A percentile compares a stretch with the other conserved stretches of the same genome.
These are phyloP conservation scores for Catharus fuscescens DNA, from an alignment of 2,113 vertebrate genomes.

Conservation along the genomic window DNA sequence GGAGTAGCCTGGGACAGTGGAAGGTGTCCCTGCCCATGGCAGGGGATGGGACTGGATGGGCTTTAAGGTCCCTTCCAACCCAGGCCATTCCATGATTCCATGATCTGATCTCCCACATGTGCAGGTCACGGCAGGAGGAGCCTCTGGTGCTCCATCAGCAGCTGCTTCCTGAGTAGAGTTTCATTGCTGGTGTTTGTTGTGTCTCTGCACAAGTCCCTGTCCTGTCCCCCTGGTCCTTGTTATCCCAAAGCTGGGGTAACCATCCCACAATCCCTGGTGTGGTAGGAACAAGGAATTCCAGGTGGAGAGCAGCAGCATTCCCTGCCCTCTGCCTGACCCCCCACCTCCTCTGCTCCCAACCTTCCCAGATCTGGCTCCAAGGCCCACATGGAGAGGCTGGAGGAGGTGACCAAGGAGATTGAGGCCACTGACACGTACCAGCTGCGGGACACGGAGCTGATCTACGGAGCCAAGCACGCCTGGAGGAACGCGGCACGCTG, in stretches of 20 bases:
- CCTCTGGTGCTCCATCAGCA: rapidly evolving
- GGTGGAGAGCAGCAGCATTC: neutral
- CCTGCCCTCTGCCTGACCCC: neutral
- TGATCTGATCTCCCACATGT: neutral
- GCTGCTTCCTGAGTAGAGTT: neutral
- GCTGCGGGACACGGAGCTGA: conserved; percentile 93
- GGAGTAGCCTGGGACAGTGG: neutral
- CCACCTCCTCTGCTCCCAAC: neutral
- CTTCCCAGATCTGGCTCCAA: conserved; percentile 87
- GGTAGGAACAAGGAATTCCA: rapidly evolving
- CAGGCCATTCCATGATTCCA: neutral
- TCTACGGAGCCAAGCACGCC: conserved; percentile 95
- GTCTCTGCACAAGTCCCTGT: neutral
- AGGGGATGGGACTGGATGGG: rapidly evolving
- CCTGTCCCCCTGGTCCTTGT: neutral
- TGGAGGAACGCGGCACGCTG: conserved; percentile 96
- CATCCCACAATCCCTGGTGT: rapidly evolving
- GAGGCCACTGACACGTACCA: conserved; percentile 89
- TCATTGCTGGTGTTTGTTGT: neutral
- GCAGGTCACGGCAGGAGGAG: neutral
- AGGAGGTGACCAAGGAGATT: conserved; percentile 93
- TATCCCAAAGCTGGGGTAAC: neutral
- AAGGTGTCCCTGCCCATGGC: neutral
- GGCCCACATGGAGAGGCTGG: conserved; percentile 89
- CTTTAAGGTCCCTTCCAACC: neutral